Base-by-base conservation (phyloP, 2,113 vertebrate species). In the Siniperca chuatsi region DNA sequence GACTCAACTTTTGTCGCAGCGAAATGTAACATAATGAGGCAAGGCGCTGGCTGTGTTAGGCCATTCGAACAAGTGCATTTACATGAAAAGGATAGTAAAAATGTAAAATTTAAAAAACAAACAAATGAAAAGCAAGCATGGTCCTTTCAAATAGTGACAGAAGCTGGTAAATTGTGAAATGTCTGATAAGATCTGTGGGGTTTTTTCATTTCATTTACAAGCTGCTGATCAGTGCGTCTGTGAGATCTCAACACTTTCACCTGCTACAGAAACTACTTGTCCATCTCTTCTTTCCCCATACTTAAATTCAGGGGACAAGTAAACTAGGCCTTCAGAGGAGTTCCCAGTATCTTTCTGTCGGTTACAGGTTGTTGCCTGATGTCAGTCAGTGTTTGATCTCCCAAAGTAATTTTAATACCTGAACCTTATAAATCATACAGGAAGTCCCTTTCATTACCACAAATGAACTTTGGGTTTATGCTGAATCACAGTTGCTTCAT, bases 381-480 rank as follows among this genome's bases (percentile, higher is more conserved):
- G 5, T 42, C 48, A 33, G 70, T 2, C 4, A 9, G 23, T 18
- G 13, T 81, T 35, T 23, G 4, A 81, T 75, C 62, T 66, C 40
- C 13, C 1, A 11, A 66, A 50, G 48, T 33, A 0, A 54, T 46
- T 55, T 48, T 0, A 68, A 25, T 46, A 58, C 65, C 44, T 18
- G 15, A 52, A 42, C 44, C 8, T 46, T 7, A 10, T 2, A 5
- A 23, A 10, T 54, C 35, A 61, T 1, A 71, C 37, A 83, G 67
- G 25, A 78, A 83, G 58, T 67, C 16, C 16, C 2, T 65, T 84
- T 73, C 35, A 50, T 15, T 65, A 55, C 48, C 66, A 61, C 18
- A 21, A 16, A 62, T 40, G 29, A 54, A n/a, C 20, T 10, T 15
- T 25, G 48, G 67, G 9, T 52, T 50, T 2, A 21, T 33, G 62